Conservation (phyloP, 2,888 invertebrate genomes). For the Acrobasis repandana region DNA sequence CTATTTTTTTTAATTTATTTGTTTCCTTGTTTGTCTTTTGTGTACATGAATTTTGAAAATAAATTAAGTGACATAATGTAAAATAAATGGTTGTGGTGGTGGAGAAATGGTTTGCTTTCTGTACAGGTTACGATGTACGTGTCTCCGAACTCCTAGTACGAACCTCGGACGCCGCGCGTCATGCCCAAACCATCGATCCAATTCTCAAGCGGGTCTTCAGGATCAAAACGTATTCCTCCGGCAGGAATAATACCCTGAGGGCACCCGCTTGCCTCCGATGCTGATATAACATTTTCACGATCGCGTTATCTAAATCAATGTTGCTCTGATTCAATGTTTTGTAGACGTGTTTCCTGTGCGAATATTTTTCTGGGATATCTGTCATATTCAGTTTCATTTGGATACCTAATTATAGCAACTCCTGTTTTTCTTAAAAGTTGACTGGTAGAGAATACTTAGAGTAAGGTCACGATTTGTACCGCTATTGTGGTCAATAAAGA, state of each 20-base stretch:
- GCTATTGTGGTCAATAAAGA: no score
- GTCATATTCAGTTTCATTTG: no score
- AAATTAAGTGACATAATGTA: no score
- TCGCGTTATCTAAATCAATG: slow-evolving; percentile 4
- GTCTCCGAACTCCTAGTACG: background rate
- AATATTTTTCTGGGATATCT: no score
- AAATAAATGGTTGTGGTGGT: no score
- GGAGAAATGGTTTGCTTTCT: background rate
- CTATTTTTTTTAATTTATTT: no score
- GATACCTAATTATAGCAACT: no score
- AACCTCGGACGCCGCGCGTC: background rate
- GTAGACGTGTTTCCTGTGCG: background rate
- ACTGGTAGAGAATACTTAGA: no score
- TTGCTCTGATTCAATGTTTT: background rate
- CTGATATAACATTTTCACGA: background rate
- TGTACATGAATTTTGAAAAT: no score
- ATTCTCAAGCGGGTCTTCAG: background rate
- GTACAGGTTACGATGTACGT: background rate
- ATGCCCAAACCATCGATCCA: background rate
- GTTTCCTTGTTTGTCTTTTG: no score
- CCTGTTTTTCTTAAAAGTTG: no score
- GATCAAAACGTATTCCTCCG: background rate
- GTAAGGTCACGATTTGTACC: no score
- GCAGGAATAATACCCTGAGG: background rate
- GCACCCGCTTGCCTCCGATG: background rate